Evolutionary conservation across 2,797 vertebrate genomes (phyloP), one percentile per base, ranked within the genome.

Genomic region (Sebastes vulpes): DNA sequence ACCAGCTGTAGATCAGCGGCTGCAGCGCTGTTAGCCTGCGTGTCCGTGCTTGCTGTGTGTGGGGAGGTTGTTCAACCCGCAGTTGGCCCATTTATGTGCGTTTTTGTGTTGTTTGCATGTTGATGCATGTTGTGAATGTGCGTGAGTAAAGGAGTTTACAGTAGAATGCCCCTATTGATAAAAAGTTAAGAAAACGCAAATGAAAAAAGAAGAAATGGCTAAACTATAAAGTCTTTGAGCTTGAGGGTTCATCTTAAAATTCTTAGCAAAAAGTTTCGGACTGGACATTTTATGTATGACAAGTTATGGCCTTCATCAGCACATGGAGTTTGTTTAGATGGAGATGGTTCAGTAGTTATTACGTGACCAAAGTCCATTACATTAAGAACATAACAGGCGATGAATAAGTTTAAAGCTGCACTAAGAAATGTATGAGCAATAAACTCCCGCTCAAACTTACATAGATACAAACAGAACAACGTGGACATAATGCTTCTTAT

Each of bases 41-140:
- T 87, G 91, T 84, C 18, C 2, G 25, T 79, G 54, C 89, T 71
- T 70, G 91, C 42, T 60, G 63, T 7, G 52, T 23, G 28, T 54
- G 28, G 14, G 64, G 9, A 66, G 16, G 28, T 18, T 59, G 42
- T 64, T 61, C 11, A 54, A 72, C 25, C 14, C 25, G 9, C 69
- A 82, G 31, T 61, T 38, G 20, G 3, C 31, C 25, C 46, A 18
- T 12, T 12, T 66, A 4, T 21, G 14, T 61, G 72, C 0, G 3
- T n/a, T 64, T 77, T 16, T 72, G 14, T 23, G 52, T 72, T 67
- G 52, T 87, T 75, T 82, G 63, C 80, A 60, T 38, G 80, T 32
- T 63, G 66, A 71, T 58, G 58, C 77, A 58, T 74, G 82, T 72
- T 60, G 23, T 73, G 46, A 66, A 64, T 59, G 53, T 58, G 29